Base-by-base conservation (phyloP, 2,888 invertebrate species). In the Bursaphelenchus okinawaensis region DNA sequence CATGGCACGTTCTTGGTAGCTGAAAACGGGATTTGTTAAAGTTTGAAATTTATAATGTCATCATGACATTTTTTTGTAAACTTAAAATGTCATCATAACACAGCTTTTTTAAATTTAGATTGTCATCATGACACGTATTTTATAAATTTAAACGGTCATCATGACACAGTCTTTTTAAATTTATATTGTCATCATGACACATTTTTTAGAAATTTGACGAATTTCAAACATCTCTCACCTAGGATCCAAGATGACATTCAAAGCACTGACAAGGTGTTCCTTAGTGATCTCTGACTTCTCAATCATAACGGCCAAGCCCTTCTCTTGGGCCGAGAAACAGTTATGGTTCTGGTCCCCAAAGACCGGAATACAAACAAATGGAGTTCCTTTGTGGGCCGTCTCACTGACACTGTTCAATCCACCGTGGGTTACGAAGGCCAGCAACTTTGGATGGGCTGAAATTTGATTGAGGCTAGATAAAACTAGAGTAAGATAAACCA, bases 391-490 rank as follows among this genome's bases (percentile, higher is more conserved):
- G 54, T 50, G 50, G 4, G 52, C 66, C 1, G 24, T 8, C 50
- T 65, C 65, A 20, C 26, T 26, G 1, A 65, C 16, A 12, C 52
- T 52, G 52, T 65, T 65, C 52, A 66, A 27, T 24, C 66, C 66
- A 16, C 58, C 66, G 22, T 66, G 66, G n/a, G 66, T 69, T 19
- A 66, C 26, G 50, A 66, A 69, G 20, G 61, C 66, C 7, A 63
- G 31, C 0, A 55, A 9, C 28, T 65, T 65, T 8, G 65, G 65
- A 27, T 65, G 40, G n/a, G 40, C 40, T 40, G 12, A 40, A 40
- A 40, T 4, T n/a, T n/a, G n/a, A n/a, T n/a, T n/a, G n/a, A n/a
- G n/a, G n/a, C n/a, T n/a, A n/a, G n/a, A n/a, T n/a, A n/a, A n/a
- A n/a, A n/a, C n/a, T n/a, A n/a, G n/a, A n/a, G n/a, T n/a, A n/a